Conservation (phyloP, 2,888 invertebrate genomes). For the Leptarthrus brevirostris region DNA sequence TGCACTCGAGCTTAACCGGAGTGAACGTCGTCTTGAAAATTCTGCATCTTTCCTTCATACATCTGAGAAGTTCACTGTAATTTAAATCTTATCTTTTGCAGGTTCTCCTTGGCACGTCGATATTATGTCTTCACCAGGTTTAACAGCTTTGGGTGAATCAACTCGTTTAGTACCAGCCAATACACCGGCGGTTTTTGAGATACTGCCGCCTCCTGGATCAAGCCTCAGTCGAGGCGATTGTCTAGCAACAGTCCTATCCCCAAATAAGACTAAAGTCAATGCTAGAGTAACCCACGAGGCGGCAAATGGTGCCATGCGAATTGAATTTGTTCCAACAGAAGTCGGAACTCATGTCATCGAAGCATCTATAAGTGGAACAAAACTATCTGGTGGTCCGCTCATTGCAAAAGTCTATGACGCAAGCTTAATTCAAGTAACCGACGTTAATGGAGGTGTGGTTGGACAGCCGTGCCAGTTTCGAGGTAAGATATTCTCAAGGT, state of each 20-base stretch:
- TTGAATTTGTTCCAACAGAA: constrained; percentile 92
- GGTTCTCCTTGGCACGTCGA: constrained; percentile 96
- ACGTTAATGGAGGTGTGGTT: constrained; percentile 92
- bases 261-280: constrained; percentile 84
- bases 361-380: constrained; percentile 89
- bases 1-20: background rate
- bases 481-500: constrained; percentile 62
- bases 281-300: constrained; percentile 85
- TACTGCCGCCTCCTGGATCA: constrained; percentile 69
- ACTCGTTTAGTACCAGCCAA: constrained; percentile 91
- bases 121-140: constrained; percentile 82
- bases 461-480: constrained; percentile 97
- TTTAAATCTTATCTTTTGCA: constrained; percentile 63
- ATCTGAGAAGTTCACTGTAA: background rate
- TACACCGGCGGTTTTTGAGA: constrained; percentile 88
- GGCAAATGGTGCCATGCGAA: constrained; percentile 85
- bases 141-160: constrained; percentile 87
- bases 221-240: constrained; percentile 70
- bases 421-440: constrained; percentile 91
- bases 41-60: background rate
- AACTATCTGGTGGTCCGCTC: constrained; percentile 89
- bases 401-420: constrained; percentile 96
- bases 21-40: background rate
- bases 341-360: constrained; percentile 96
- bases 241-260: constrained; percentile 80